Conservation (phyloP, 2,888 invertebrate genomes). For the Dione juno region DNA sequence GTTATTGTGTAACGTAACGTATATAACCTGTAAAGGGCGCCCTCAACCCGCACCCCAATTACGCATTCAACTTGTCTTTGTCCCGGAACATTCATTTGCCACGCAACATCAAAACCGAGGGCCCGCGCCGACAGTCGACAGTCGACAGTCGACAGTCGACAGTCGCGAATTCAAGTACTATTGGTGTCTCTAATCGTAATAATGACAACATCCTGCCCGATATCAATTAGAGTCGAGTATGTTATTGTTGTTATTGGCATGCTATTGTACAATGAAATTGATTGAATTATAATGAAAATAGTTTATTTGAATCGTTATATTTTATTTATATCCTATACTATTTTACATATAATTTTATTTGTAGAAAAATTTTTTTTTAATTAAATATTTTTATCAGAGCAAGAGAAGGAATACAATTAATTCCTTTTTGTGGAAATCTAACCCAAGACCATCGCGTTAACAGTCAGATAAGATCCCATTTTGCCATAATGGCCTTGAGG, state of each 20-base stretch:
- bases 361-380: too few relatives aligned
- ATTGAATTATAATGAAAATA: not conserved
- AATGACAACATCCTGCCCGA: constrained; percentile 34
- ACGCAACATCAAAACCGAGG: constrained; percentile 65
- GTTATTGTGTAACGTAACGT: constrained; percentile 15
- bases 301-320: not conserved
- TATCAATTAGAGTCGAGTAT: constrained; percentile 25
- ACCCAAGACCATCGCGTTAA: too few relatives aligned
- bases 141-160: constrained; percentile 47
- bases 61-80: constrained; percentile 42
- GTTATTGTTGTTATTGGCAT: not conserved
- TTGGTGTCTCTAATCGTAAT: constrained; percentile 42
- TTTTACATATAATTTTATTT: too few relatives aligned
- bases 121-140: constrained; percentile 48
- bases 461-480: too few relatives aligned
- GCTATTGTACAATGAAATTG: not conserved
- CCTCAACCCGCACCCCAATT: constrained; percentile 34
- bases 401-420: too few relatives aligned
- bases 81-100: constrained; percentile 62
- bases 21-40: not conserved
- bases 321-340: not conserved
- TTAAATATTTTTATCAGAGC: too few relatives aligned
- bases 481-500: too few relatives aligned
- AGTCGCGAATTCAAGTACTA: constrained; percentile 43
- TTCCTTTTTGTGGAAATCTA: too few relatives aligned